Conservation (phyloP, 2,113 vertebrate species). For the Cynocephalus volans region DNA sequence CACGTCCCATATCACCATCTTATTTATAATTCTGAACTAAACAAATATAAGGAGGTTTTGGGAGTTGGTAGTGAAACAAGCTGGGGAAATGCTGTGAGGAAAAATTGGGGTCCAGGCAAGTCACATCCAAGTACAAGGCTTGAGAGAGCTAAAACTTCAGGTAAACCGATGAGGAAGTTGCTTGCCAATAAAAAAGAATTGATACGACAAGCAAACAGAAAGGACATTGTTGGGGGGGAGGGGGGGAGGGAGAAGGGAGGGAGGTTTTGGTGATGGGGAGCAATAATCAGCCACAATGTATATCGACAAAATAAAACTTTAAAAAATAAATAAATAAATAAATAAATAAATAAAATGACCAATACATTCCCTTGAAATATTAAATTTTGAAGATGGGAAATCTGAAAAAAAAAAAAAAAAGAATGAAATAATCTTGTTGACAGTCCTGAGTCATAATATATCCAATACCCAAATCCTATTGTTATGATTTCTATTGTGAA, state of each 20-base stretch:
- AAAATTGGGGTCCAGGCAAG: neutral
- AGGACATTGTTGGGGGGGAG: too few species aligned
- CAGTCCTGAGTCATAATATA: neutral
- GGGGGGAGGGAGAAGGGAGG: too few species aligned
- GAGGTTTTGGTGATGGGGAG: too few species aligned
- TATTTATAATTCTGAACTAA: neutral
- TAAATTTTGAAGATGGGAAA: too few species aligned
- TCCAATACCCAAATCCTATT: neutral
- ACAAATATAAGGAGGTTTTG: neutral
- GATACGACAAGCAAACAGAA: too few species aligned
- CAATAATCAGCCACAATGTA: too few species aligned
- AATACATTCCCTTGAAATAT: too few species aligned
- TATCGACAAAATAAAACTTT: too few species aligned
- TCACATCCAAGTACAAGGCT: neutral
- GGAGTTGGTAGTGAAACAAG: neutral
- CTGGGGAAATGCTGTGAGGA: neutral
- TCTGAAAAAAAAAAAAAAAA: too few species aligned
- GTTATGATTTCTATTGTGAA: neutral
- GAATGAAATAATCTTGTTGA: neutral
- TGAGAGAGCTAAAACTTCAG: neutral
- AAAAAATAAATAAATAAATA: too few species aligned
- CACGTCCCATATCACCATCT: too few species aligned
- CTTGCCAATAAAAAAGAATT: neutral
- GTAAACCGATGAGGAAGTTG: neutral
- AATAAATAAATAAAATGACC: too few species aligned